Base-by-base conservation (phyloP, 2,113 vertebrate genomes). In the Lampris megalopsis region DNA sequence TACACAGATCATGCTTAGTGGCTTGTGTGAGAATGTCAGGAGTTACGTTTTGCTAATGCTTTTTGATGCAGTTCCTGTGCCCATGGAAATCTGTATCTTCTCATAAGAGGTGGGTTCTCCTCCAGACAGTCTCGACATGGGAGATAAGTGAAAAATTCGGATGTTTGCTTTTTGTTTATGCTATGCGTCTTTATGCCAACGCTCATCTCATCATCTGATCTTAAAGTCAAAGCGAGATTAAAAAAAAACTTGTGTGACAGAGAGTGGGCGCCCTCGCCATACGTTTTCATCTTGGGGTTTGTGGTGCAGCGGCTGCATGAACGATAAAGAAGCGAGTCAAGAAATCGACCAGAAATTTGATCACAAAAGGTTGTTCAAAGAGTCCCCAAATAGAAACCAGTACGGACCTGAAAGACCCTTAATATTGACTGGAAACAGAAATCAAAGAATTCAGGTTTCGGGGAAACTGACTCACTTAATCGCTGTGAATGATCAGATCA, bases 381-480 rank as follows among this genome's bases (percentile, higher is more conserved):
- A 9, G 50, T 41, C 68, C 64, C 13, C 24, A 67, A 81, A 86
- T 76, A 35, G 54, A 81, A 77, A 80, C 63, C 53, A 82, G 76
- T 48, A 80, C 72, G 40, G 66, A 50, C 5, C 63, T 74, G 66
- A 81, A 83, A 79, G 24, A 1, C 38, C 35, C 60, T 77, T 77
- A 5, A 71, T 38, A 77, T 66, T 84, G 38, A 75, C 52, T 71
- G 40, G 60, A 72, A 53, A 81, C 41, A 36, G 80, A 82, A 73
- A 80, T 80, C 76, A 52, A 71, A 83, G 81, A 64, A 52, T 47
- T 9, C 37, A 50, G 7, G 24, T 48, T 9, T 66, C 41, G 61
- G 71, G 78, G 75, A 88, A 68, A 68, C 67, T 65, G 67, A 75
- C 80, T 85, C 63, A 81, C 24, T 73, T 24, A 43, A 41, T 73